Percentiles rank a stretch among this genome's conserved stretches.
phyloP scores from a whole-genome alignment of 2,888 invertebrate species.

The Camponotus fellah region DNA sequence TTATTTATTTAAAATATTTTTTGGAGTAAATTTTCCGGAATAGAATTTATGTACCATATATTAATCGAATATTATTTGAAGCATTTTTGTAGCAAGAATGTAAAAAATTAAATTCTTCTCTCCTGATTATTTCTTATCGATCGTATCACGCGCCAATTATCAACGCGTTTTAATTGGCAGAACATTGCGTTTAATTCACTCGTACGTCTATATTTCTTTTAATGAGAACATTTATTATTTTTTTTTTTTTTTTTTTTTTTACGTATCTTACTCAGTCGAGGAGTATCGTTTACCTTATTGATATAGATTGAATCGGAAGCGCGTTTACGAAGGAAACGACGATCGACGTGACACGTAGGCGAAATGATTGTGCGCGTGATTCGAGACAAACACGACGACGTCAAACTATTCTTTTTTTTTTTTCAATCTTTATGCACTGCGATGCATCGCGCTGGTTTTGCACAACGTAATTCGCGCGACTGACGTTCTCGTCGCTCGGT shows the following conservation, averaged over 20 bases:
- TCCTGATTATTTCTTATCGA: not conserved
- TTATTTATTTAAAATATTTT: not conserved
- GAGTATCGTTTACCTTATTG: conserved; percentile 35
- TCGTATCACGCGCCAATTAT: not conserved
- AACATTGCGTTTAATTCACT: not conserved
- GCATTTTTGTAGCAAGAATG: too few relatives aligned
- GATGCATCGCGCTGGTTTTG: not conserved
- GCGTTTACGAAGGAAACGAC: not conserved
- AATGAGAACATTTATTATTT: not conserved
- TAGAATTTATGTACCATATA: not conserved
- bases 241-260: too few relatives aligned
- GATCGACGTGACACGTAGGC: conserved; percentile 9
- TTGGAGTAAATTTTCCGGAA: not conserved
- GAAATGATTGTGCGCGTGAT: not conserved
- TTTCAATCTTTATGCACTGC: not conserved
- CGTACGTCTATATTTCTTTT: not conserved
- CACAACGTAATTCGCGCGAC: conserved; percentile 35
- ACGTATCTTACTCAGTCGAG: conserved; percentile 8
- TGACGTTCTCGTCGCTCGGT: conserved; percentile 66
- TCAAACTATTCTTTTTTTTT: not conserved
- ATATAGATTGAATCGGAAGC: not conserved
- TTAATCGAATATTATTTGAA: not conserved
- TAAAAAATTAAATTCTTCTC: not conserved
- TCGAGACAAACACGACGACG: not conserved
- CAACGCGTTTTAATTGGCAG: not conserved